Base-by-base conservation (phyloP, 2,888 invertebrate genomes). In the Leptothorax acervorum region DNA sequence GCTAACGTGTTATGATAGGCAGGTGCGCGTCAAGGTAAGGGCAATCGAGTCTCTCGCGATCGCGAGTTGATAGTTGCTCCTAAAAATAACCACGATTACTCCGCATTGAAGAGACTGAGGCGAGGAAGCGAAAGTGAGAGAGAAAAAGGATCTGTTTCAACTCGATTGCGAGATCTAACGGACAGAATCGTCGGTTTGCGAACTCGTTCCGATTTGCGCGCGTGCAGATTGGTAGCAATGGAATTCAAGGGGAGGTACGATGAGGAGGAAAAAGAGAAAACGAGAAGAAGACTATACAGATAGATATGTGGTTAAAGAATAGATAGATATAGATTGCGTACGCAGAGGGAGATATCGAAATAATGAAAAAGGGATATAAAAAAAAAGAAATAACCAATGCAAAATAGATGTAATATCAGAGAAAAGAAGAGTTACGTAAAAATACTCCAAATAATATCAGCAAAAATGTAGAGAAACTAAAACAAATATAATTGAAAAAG, bases 1-100 rank as follows among this genome's bases (percentile, higher is more conserved):
- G 86, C 83, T 85, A 88, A 65, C 82, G 76, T 48, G 83, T 88
- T 83, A 70, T 83, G 85, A 86, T 88, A 88, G 90, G 85, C 75
- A 88, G 88, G 82, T 75, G 71, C 23, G 53, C 84, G 86, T 82
- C 83, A 83, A 84, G 87, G 82, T 85, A 82, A 79, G 86, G 12
- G 62, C 82, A 82, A 68, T 73, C 60, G 73, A 57, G 74, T 28
- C 39, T 73, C 74, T 81, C 60, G 53, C 68, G 66, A 62, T 74
- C 53, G 6, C 55, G 81, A 62, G 57, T 23, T 66, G 63, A 78
- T 78, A 55, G 65, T 65, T 55, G 76, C 45, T 60, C 60, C 39
- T 73, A 81, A 81, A 73, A 82, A 63, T 82, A 70, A 63, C 62
- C 42, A 18, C 70, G 55, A 82, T 70, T 53, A 68, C 28, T 18